These are phyloP conservation scores for Melinaea menophilus DNA, from an alignment of 2,888 invertebrate genomes.

Conservation along the genomic window DNA sequence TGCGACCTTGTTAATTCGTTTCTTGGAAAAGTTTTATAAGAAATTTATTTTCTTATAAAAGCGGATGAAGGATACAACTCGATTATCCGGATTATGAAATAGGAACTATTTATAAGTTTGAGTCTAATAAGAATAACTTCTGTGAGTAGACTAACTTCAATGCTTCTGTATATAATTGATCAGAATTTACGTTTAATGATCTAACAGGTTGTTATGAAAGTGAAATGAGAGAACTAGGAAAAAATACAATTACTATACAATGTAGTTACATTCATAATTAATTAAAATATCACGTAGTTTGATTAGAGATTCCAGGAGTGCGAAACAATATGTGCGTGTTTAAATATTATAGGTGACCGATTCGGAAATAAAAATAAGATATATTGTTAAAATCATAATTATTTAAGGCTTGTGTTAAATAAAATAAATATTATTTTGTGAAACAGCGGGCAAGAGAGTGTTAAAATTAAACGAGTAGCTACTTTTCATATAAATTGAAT, in stretches of 20 bases:
- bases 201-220: too few relatives aligned
- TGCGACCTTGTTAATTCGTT: background rate
- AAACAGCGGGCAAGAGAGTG: background rate
- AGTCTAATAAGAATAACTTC: background rate
- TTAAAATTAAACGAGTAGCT: background rate
- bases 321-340: too few relatives aligned
- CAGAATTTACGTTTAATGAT: too few relatives aligned
- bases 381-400: too few relatives aligned
- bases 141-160: background rate
- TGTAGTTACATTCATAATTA: too few relatives aligned
- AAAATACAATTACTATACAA: too few relatives aligned
- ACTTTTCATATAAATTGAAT: background rate
- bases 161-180: background rate
- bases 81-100: constrained; percentile 1
- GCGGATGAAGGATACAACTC: constrained; percentile 2
- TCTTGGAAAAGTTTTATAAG: background rate
- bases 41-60: background rate
- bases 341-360: too few relatives aligned
- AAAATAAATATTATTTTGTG: constrained; percentile 1
- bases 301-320: too few relatives aligned
- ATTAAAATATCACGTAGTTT: too few relatives aligned
- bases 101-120: background rate
- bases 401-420: too few relatives aligned
- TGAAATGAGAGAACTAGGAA: too few relatives aligned
- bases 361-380: too few relatives aligned